Evolutionary conservation across 1,140 invertebrate genomes (phyloP).

Genomic region (Caenorhabditis elegans): DNA sequence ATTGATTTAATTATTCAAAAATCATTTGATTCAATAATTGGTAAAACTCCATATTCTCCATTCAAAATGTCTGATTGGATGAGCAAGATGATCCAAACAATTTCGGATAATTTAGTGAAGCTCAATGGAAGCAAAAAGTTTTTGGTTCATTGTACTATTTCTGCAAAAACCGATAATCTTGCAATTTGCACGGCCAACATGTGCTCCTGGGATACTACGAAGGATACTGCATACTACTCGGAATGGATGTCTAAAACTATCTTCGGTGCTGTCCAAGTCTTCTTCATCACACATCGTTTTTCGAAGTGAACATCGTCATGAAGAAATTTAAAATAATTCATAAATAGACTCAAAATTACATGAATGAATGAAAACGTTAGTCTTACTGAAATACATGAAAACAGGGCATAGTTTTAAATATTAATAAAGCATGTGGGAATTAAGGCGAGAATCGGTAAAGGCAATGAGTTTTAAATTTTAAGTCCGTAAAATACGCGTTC

Average conservation of each 20-base stretch:
- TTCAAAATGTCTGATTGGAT: not conserved
- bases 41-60: not conserved
- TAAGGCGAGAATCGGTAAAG: not conserved
- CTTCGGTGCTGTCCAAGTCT: not conserved
- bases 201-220: not conserved
- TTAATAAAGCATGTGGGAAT: not conserved
- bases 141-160: not conserved
- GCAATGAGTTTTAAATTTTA: not conserved
- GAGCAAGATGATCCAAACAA: not conserved
- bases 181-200: not conserved
- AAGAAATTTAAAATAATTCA: not conserved
- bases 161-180: not conserved
- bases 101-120: not conserved
- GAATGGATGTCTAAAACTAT: conserved; percentile 1
- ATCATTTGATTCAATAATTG: not conserved
- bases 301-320: not conserved
- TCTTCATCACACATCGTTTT: not conserved
- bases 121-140: not conserved
- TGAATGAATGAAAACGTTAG: not conserved
- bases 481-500: not conserved
- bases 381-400: not conserved
- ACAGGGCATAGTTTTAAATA: not conserved
- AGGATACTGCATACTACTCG: not conserved
- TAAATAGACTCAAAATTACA: not conserved
- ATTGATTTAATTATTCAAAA: not conserved